These are phyloP conservation scores for Zaprionus taronus DNA, from an alignment of 1,140 invertebrate genomes.

Conservation along the genomic window DNA sequence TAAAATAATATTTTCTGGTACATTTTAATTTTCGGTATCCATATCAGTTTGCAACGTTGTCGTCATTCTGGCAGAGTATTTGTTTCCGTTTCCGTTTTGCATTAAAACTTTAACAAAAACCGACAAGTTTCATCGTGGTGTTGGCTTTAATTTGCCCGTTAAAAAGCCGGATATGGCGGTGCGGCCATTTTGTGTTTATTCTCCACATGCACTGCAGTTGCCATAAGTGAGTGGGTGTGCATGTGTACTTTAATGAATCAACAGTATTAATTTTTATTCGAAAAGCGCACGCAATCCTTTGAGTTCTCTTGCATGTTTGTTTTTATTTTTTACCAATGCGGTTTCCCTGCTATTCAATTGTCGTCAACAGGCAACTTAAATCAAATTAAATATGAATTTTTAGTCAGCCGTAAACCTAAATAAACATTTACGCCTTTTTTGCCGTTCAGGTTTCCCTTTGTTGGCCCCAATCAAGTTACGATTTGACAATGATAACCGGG, in stretches of 20 bases:
- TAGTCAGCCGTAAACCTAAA: conserved; percentile 50
- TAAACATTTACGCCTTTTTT: conserved; percentile 45
- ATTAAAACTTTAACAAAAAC: conserved; percentile 65
- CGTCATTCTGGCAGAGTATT: conserved; percentile 10
- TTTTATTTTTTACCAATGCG: conserved; percentile 10
- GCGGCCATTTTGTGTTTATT: conserved; percentile 35
- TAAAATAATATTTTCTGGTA: conserved; percentile 14
- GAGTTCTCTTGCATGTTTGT: conserved; percentile 14
- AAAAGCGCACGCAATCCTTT: conserved; percentile 54
- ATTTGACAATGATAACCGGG: conserved; percentile 67
- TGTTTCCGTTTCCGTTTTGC: conserved; percentile 63
- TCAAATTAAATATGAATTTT: conserved; percentile 66
- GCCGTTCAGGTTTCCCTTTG: background rate
- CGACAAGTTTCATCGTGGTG: conserved; percentile 14
- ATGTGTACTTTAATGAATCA: conserved; percentile 60
- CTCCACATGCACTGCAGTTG: background rate
- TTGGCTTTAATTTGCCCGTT: conserved; percentile 34
- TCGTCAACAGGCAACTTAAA: conserved; percentile 33
- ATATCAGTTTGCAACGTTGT: background rate
- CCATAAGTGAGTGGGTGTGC: background rate
- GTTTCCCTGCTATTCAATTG: conserved; percentile 22
- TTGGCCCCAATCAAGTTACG: conserved; percentile 44
- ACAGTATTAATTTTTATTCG: conserved; percentile 75
- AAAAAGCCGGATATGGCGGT: conserved; percentile 58
- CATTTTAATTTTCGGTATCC: background rate